Evolutionary conservation across 2,888 invertebrate species (phyloP).

Genomic region (Stenotaenia linearis): DNA sequence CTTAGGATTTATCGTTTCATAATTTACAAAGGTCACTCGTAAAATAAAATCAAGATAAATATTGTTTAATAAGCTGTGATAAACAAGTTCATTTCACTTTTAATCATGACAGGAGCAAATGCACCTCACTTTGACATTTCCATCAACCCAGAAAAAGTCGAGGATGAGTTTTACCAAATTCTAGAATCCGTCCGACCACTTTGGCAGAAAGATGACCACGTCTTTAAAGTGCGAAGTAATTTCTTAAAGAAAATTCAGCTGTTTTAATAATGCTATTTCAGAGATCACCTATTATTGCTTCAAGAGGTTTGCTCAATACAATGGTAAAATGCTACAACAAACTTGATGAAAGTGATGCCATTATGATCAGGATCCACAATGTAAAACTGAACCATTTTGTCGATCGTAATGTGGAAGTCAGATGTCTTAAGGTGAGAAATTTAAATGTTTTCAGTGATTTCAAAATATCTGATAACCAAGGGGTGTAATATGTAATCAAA

Average conservation of each 20-base stretch:
- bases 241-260: neutral
- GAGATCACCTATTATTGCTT: neutral
- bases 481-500: too few relatives aligned
- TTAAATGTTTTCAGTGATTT: too few relatives aligned
- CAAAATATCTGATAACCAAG: too few relatives aligned
- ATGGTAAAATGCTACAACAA: constrained; percentile 24
- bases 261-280: neutral
- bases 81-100: neutral
- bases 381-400: neutral
- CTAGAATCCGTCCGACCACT: neutral
- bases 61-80: too few relatives aligned
- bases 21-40: too few relatives aligned
- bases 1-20: too few relatives aligned
- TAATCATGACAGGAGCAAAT: neutral
- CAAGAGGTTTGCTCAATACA: neutral
- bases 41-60: too few relatives aligned
- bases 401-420: neutral
- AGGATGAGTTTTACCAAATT: neutral
- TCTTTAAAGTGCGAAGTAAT: neutral
- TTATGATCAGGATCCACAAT: constrained; percentile 14
- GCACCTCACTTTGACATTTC: neutral
- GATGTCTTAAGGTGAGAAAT: neutral
- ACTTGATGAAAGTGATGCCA: neutral
- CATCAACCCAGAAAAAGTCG: neutral
- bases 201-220: neutral